Percentiles rank a stretch among this genome's conserved stretches.
Evolutionary conservation across 2,888 invertebrate genomes (phyloP).

Genomic region (Tupiocoris notatus): DNA sequence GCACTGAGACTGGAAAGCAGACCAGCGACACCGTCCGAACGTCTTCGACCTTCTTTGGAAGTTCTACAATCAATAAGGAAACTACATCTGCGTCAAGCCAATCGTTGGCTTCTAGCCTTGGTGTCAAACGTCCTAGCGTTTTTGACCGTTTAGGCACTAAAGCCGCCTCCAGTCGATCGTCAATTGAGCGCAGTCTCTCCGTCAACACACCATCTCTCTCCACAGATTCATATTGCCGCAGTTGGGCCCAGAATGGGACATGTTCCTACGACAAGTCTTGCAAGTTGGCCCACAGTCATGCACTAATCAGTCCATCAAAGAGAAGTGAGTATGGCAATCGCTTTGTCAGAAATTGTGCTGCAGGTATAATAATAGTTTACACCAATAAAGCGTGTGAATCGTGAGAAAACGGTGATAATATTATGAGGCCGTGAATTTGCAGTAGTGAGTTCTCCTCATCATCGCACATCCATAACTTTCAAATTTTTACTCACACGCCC

Average conservation of each 20-base stretch:
- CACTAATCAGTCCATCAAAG: slow-evolving; percentile 73
- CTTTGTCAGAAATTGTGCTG: too few relatives aligned
- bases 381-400: neutral
- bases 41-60: neutral
- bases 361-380: too few relatives aligned
- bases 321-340: slow-evolving; percentile 59
- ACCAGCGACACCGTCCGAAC: neutral
- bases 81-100: neutral
- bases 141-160: slow-evolving; percentile 80
- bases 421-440: neutral
- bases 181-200: slow-evolving; percentile 25
- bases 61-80: neutral
- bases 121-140: slow-evolving; percentile 63
- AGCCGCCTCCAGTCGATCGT: slow-evolving; percentile 54
- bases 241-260: slow-evolving; percentile 74
- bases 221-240: slow-evolving; percentile 64
- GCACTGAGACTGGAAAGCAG: slow-evolving; percentile 42
- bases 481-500: too few relatives aligned
- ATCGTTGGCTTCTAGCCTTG: slow-evolving; percentile 37
- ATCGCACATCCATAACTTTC: too few relatives aligned
- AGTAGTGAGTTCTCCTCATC: too few relatives aligned
- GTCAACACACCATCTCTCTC: slow-evolving; percentile 40
- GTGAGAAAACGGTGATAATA: neutral
- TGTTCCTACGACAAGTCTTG: slow-evolving; percentile 76
- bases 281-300: slow-evolving; percentile 71